Conservation (phyloP, 2,888 invertebrate species). For the Gymnocheta viridis region DNA sequence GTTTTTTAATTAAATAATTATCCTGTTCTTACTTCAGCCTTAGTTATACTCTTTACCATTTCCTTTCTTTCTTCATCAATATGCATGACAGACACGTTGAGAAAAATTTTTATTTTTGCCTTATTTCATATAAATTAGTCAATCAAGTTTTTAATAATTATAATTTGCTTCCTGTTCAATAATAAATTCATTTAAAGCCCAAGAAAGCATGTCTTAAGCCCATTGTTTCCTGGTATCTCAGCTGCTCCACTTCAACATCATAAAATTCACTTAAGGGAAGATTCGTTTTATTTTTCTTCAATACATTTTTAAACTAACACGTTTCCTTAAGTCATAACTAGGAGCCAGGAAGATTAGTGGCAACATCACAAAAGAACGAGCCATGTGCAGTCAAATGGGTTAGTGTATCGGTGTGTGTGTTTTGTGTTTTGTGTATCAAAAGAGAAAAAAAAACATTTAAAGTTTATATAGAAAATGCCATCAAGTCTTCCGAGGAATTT, state of each 20-base stretch:
- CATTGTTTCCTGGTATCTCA: constrained; percentile 19
- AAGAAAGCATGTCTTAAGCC: background rate
- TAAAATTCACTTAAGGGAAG: constrained; percentile 67
- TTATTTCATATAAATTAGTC: constrained; percentile 2
- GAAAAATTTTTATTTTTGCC: background rate
- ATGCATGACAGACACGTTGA: background rate
- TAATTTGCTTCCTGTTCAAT: constrained; percentile 17
- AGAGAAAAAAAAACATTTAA: background rate
- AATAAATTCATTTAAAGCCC: constrained; percentile 1
- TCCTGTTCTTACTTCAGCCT: background rate
- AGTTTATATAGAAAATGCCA: constrained; percentile 57
- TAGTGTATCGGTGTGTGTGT: background rate
- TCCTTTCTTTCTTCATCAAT: background rate
- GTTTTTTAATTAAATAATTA: background rate
- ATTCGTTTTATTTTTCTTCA: constrained; percentile 52
- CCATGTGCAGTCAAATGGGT: background rate
- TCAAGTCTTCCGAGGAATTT: constrained; percentile 56
- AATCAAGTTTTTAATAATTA: constrained; percentile 32
- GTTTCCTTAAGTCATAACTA: constrained; percentile 58
- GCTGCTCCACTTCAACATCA: constrained; percentile 36
- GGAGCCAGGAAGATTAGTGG: constrained; percentile 46
- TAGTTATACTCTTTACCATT: background rate
- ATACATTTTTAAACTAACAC: constrained; percentile 52
- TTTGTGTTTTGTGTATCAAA: background rate
- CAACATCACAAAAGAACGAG: constrained; percentile 16